phyloP scores from a whole-genome alignment of 2,113 vertebrate species.

The Poecilia latipinna region DNA sequence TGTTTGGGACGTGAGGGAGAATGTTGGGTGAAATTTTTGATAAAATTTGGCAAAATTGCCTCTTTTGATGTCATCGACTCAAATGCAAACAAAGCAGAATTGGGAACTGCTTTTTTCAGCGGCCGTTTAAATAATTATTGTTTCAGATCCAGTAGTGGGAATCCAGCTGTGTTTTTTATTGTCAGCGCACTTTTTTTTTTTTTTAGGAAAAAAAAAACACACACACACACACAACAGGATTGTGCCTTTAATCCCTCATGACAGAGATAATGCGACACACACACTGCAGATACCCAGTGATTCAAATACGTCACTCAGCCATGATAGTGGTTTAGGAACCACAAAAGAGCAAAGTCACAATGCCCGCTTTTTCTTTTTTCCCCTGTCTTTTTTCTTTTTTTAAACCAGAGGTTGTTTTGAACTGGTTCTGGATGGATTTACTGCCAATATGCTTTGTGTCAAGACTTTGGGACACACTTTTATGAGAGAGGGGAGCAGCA shows the following conservation, averaged over 20 bases:
- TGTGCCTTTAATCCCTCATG: constrained; percentile 16
- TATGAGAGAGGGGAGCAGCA: constrained; percentile 35
- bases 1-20: no score
- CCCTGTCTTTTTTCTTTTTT: constrained; percentile 8
- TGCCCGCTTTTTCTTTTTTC: constrained; percentile 13
- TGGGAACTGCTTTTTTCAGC: no score
- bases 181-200: no score
- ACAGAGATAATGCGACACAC: constrained; percentile 36
- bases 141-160: no score
- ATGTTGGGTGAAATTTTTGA: no score
- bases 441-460: constrained; percentile 56
- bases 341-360: constrained; percentile 31
- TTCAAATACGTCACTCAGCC: constrained; percentile 12
- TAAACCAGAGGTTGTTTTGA: constrained; percentile 14
- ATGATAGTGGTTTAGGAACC: constrained; percentile 20
- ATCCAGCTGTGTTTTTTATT: no score
- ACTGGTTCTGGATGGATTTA: constrained; percentile 49
- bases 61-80: no score
- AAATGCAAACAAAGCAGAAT: no score
- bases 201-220: no score
- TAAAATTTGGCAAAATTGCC: no score
- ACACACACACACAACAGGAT: no score
- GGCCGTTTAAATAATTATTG: no score
- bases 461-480: constrained; percentile 3
- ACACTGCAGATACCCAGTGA: constrained; percentile 21